phyloP scores from a whole-genome alignment of 2,888 invertebrate species.

The Drosophila recens region DNA sequence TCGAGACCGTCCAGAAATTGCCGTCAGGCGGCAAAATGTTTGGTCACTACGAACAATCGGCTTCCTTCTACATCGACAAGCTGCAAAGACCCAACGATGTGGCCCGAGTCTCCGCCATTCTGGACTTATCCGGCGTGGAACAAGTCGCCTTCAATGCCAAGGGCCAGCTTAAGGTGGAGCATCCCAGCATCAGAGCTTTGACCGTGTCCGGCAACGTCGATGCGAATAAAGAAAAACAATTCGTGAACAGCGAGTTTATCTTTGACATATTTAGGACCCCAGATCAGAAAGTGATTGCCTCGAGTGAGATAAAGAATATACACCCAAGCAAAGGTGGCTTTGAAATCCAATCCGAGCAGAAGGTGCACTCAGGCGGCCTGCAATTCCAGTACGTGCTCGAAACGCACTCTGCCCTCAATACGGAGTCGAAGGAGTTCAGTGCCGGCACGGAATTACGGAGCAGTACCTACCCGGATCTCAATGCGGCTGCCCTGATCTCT shows the following conservation, averaged over 20 bases:
- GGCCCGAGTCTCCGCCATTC: slow-evolving; percentile 86
- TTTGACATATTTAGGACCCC: slow-evolving; percentile 88
- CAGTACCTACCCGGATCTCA: slow-evolving; percentile 74
- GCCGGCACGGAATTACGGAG: slow-evolving; percentile 81
- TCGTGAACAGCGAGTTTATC: slow-evolving; percentile 83
- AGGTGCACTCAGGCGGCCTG: slow-evolving; percentile 86
- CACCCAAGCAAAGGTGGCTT: slow-evolving; percentile 77
- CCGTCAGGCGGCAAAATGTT: slow-evolving; percentile 85
- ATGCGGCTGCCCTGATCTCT: slow-evolving; percentile 74
- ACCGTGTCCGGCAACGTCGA: slow-evolving; percentile 85
- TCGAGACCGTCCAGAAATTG: slow-evolving; percentile 87
- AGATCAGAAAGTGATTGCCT: slow-evolving; percentile 86
- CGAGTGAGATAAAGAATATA: slow-evolving; percentile 50
- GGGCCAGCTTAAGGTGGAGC: slow-evolving; percentile 88
- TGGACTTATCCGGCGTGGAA: slow-evolving; percentile 86
- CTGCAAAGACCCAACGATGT: slow-evolving; percentile 90
- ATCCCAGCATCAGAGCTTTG: slow-evolving; percentile 88
- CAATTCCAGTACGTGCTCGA: slow-evolving; percentile 76
- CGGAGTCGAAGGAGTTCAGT: slow-evolving; percentile 76
- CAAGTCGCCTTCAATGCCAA: slow-evolving; percentile 85
- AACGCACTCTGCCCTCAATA: slow-evolving; percentile 76
- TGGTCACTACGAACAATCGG: slow-evolving; percentile 88
- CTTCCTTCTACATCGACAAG: slow-evolving; percentile 90
- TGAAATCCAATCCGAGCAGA: slow-evolving; percentile 84
- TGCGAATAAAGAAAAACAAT: slow-evolving; percentile 82